Evolutionary conservation across 2,797 vertebrate species (phyloP).

Genomic region (Somateria mollissima): DNA sequence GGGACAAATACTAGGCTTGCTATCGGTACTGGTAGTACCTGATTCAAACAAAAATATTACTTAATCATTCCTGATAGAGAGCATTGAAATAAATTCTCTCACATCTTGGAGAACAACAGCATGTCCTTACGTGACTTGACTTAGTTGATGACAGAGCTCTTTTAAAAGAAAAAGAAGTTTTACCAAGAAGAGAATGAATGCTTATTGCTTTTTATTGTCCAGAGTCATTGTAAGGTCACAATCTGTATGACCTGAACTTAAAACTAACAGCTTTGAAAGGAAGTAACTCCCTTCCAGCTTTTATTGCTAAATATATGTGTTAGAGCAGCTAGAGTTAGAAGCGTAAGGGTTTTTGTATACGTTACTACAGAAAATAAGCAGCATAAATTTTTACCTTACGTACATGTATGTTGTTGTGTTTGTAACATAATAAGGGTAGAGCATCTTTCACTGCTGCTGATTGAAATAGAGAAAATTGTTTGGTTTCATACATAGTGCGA

Average conservation of each 20-base stretch:
- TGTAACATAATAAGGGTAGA: neutral
- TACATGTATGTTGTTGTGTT: neutral
- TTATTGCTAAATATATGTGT: neutral
- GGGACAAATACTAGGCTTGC: neutral
- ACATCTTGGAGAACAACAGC: neutral
- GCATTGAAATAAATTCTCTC: neutral
- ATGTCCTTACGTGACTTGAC: neutral
- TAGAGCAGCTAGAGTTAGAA: neutral
- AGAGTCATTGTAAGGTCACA: neutral
- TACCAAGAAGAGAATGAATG: neutral
- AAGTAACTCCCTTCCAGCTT: neutral
- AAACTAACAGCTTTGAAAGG: neutral
- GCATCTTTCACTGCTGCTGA: neutral
- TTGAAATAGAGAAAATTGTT: neutral
- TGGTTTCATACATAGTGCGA: neutral
- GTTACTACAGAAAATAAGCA: neutral
- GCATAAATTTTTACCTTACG: too few species aligned
- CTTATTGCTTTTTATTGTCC: neutral
- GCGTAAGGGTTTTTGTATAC: neutral
- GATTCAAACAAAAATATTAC: neutral
- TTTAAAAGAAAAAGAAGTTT: neutral
- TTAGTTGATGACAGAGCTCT: neutral
- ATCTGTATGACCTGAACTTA: neutral
- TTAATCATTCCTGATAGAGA: neutral
- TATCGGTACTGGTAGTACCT: neutral